phyloP scores from a whole-genome alignment of 2,888 invertebrate genomes.

The Trilocha varians region DNA sequence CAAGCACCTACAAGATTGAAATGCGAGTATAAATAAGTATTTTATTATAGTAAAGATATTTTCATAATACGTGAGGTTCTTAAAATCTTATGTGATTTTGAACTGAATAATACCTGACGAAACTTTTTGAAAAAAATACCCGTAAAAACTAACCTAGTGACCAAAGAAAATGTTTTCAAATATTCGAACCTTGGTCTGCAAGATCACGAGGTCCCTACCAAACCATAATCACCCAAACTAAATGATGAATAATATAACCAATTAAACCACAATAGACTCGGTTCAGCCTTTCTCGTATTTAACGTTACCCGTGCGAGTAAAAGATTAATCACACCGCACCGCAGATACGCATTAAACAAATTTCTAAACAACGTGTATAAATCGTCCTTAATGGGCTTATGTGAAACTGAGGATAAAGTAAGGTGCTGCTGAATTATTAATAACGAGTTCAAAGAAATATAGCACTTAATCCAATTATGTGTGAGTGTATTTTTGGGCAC shows the following conservation, averaged over 20 bases:
- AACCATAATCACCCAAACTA: neutral
- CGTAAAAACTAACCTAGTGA: no score
- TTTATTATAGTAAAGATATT: no score
- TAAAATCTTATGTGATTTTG: no score
- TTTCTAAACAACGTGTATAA: constrained; percentile 61
- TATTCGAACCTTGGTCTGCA: no score
- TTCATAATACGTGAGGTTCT: no score
- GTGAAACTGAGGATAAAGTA: constrained; percentile 4
- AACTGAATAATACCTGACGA: no score
- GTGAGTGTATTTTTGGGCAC: neutral
- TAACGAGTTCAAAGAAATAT: neutral
- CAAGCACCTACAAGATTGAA: no score
- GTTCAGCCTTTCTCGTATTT: neutral
- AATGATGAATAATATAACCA: neutral
- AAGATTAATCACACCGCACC: constrained; percentile 55
- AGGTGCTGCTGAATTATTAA: neutral
- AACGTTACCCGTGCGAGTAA: constrained; percentile 12
- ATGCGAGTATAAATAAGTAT: no score
- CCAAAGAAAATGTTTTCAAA: no score
- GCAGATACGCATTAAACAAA: constrained; percentile 57
- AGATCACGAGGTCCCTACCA: neutral
- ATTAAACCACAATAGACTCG: neutral
- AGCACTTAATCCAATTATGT: neutral
- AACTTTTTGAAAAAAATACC: no score
- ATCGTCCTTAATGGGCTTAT: constrained; percentile 52